Base-by-base conservation (phyloP, 2,888 invertebrate genomes). In the Fragum whitleyi region DNA sequence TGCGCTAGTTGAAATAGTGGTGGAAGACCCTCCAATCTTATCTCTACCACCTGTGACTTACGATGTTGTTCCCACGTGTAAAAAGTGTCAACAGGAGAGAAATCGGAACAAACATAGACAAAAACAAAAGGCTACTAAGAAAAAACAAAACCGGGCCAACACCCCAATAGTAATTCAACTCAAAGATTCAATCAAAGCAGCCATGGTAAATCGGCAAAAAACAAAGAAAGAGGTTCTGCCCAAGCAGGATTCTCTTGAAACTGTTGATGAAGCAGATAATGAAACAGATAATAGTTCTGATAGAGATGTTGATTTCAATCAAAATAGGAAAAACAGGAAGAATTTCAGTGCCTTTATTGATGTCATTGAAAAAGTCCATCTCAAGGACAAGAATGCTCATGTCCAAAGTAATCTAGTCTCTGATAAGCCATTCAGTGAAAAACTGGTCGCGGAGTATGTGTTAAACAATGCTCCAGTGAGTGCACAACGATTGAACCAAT, bases 301-400 rank as follows among this genome's bases (percentile, higher is more conserved):
- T 68, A 53, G 73, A 16, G 84, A 84, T 42, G 51, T 32, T 26
- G 78, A 79, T 67, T 74, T 81, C 57, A 83, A 80, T 59, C 79
- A 75, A 73, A 80, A 80, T 47, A 87, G 90, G 65, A 91, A 90
- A 77, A 91, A 91, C 71, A 87, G 88, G 36, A 93, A 93, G 84
- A 92, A 93, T 86, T 85, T 93, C 77, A 90, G 90, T 83, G 92
- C 92, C 79, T 90, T 93, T 74, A 90, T 93, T 51, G 91, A 91
- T 42, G 92, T 91, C 26, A 89, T 93, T 23, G 91, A 92, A 79
- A 92, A 92, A 77, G 90, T 90, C 61, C 92, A 92, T 75, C 80
- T 76, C 65, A 92, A 93, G 77, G 91, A 92, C 36, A 70, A 86
- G 14, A 87, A 86, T 42, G 84, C 67, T 42, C 88, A 88, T 67